Evolutionary conservation across 2,797 vertebrate genomes (phyloP), one percentile per base, ranked within the genome.

Genomic region (Pantherophis vulpinus): DNA sequence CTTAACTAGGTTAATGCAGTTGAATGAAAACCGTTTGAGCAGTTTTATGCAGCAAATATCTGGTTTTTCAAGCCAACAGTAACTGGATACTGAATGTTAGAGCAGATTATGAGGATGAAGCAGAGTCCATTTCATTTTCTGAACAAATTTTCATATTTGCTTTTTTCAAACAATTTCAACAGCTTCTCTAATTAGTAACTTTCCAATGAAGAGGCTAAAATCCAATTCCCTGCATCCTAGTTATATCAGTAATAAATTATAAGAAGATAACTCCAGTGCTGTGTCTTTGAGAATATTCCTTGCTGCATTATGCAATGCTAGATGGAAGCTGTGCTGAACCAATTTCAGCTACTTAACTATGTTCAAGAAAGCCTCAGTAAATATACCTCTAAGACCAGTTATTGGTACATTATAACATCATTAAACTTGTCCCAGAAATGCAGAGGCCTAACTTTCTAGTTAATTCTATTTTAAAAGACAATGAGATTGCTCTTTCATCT

Each of bases 111-210:
- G 37, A 54, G 25, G 59, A 83, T 47, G 89, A 86, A 92, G n/a
- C 42, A 89, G 56, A 83, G 29, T 61, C 70, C 32, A 90, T 86
- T 86, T 86, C 32, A 92, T 63, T 92, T 92, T 88, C 66, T 86
- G 54, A 47, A 83, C 18, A 54, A 93, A 55, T 20, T 70, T 87
- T 61, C 42, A n/a, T 66, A 27, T 60, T 56, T 90, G 51, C 47
- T 86, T 42, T 66, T 42, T 13, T 23, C 74, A 66, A 90, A 63
- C 11, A 89, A 23, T 18, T 29, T 37, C 37, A 55, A 66, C 42
- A 29, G n/a, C 32, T 56, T 86, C 60, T 86, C 20, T 25, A n/a
- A 42, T 47, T 56, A 27, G 25, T 5, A 11, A 70, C 32, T 87
- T 54, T 25, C 37, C 32, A 90, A 63, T 55, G 55, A 89, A 90